These are phyloP conservation scores for Tanypteryx hageni DNA, from an alignment of 2,888 invertebrate species.

Conservation along the genomic window DNA sequence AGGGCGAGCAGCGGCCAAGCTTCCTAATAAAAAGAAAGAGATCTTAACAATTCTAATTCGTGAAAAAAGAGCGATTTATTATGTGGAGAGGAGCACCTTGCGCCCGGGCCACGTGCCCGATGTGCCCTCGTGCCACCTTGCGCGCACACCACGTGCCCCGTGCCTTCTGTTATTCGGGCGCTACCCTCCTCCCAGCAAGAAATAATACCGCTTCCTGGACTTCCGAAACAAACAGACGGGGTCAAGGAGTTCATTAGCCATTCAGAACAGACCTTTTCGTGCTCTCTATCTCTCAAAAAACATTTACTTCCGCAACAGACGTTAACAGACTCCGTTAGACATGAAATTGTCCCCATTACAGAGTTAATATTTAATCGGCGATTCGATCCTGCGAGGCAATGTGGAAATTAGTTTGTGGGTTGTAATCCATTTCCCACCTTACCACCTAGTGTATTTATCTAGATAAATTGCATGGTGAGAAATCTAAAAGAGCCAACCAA, in stretches of 20 bases:
- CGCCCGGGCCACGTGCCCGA: neutral
- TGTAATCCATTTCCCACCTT: too few relatives aligned
- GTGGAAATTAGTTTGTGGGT: neutral
- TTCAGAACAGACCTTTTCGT: neutral
- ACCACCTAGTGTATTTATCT: too few relatives aligned
- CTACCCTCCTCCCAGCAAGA: neutral
- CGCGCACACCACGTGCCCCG: neutral
- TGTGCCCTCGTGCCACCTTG: neutral
- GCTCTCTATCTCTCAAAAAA: neutral
- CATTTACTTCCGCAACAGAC: neutral
- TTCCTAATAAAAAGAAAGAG: neutral
- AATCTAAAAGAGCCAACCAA: too few relatives aligned
- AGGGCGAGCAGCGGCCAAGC: neutral
- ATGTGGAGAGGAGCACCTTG: neutral
- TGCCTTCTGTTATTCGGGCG: neutral
- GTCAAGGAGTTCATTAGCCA: conserved; percentile 7
- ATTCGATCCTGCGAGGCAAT: neutral
- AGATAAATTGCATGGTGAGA: too few relatives aligned
- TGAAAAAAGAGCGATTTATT: neutral
- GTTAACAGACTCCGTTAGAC: too few relatives aligned
- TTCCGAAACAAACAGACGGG: neutral
- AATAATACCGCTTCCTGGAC: neutral
- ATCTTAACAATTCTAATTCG: conserved; percentile 32
- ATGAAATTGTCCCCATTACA: neutral
- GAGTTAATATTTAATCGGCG: neutral